These are phyloP conservation scores for Thaumetopoea pityocampa DNA, from an alignment of 1,140 invertebrate genomes.

Conservation along the genomic window DNA sequence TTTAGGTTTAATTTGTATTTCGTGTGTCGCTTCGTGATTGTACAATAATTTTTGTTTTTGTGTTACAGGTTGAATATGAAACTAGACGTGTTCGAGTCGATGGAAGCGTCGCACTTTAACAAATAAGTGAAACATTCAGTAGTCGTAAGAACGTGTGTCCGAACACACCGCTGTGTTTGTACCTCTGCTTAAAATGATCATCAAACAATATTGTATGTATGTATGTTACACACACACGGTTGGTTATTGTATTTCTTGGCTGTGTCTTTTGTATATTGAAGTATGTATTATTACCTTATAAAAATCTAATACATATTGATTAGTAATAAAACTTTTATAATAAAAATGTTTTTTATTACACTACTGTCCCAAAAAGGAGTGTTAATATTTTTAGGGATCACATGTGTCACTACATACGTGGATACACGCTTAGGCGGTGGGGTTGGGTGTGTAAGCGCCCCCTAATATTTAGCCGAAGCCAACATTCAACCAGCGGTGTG, in stretches of 20 bases:
- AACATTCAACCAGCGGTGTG: no score
- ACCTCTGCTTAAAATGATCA: conserved; percentile 18
- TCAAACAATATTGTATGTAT: not conserved
- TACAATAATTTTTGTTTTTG: conserved; percentile 8
- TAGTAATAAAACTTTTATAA: conserved; percentile 13
- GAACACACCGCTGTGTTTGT: no score
- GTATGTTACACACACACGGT: conserved; percentile 1
- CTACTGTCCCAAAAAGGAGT: no score
- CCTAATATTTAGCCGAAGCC: no score
- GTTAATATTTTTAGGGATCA: no score
- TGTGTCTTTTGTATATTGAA: conserved; percentile 40
- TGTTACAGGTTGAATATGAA: conserved; percentile 51
- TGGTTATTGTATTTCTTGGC: conserved; percentile 31
- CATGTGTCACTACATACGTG: no score
- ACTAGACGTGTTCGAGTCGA: conserved; percentile 56
- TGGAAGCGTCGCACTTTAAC: conserved; percentile 59
- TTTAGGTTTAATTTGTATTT: no score
- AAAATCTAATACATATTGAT: conserved; percentile 9
- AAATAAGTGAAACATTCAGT: conserved; percentile 33
- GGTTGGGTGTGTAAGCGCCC: no score
- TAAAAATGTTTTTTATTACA: conserved; percentile 1
- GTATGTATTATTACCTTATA: no score
- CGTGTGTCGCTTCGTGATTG: not conserved
- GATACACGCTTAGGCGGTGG: no score
- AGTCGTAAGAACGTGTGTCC: no score